Evolutionary conservation across 2,113 vertebrate species (phyloP).

Genomic region (Channa argus): DNA sequence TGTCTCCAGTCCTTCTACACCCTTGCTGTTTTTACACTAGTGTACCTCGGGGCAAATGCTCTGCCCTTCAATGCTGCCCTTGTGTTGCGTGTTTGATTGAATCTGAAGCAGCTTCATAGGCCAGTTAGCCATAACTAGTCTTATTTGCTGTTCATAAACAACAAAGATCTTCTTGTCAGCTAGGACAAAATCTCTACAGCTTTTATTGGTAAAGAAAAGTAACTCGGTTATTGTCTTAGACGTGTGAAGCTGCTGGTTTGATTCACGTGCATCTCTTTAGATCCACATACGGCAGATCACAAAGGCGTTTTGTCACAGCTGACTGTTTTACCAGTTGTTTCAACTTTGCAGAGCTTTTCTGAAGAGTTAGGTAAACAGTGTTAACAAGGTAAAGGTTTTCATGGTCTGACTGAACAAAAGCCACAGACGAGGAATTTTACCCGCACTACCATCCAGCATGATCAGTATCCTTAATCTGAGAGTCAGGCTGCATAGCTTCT

Average conservation of each 20-base stretch:
- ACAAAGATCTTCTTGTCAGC: slow-evolving; percentile 16
- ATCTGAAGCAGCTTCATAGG: slow-evolving; percentile 22
- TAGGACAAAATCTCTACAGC: neutral
- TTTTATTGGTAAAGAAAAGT: slow-evolving; percentile 28
- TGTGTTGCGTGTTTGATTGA: slow-evolving; percentile 17
- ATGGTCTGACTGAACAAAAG: slow-evolving; percentile 71
- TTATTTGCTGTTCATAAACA: slow-evolving; percentile 26
- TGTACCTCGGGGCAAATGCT: slow-evolving; percentile 31
- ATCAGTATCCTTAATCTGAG: slow-evolving; percentile 83
- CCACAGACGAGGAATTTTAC: slow-evolving; percentile 46
- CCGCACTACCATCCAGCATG: slow-evolving; percentile 73
- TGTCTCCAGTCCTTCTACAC: too few species aligned
- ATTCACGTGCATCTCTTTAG: slow-evolving; percentile 42
- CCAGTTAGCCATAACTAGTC: slow-evolving; percentile 9
- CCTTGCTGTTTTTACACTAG: slow-evolving; percentile 28
- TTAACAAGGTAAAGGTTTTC: slow-evolving; percentile 72
- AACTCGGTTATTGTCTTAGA: slow-evolving; percentile 12
- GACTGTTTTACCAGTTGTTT: slow-evolving; percentile 67
- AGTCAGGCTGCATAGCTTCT: slow-evolving; percentile 86
- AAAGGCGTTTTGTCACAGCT: slow-evolving; percentile 67
- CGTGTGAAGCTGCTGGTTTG: slow-evolving; percentile 28
- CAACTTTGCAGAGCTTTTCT: slow-evolving; percentile 70
- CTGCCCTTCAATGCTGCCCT: slow-evolving; percentile 33
- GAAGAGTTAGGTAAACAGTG: slow-evolving; percentile 77
- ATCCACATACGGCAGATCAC: slow-evolving; percentile 64